Base-by-base conservation (phyloP, 2,797 vertebrate genomes). In the Amblyraja radiata region DNA sequence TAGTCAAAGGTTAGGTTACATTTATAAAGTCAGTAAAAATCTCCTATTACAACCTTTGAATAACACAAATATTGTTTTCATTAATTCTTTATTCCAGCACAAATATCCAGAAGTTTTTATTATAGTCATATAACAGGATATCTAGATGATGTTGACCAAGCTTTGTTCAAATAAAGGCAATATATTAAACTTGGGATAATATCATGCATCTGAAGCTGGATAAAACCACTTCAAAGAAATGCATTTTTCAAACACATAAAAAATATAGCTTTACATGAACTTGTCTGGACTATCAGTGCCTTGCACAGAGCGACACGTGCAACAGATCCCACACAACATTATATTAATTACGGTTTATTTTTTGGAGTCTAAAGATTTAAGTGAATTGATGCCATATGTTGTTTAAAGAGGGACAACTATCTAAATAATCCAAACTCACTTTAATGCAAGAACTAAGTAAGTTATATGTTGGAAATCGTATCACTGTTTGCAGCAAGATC, bases 361-460 rank as follows among this genome's bases (percentile, higher is more conserved):
- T 92, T 92, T 76, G 39, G 46, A 92, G 68, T 74, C 90, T 28
- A 58, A 21, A 74, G 58, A 39, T 76, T 63, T 74, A 54, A 76
- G 84, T 36, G 36, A 88, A 88, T 88, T 88, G 32, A 88, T 68
- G 84, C 63, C 84, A 88, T 65, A 92, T 92, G 90, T 73, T 76
- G 73, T 36, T 76, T 74, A 92, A 92, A 92, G 39, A 73, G 25
- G 36, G 71, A 76, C 46, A 39, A 76, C 23, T 58, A 76, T 74
- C 90, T 46, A 58, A 73, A 46, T 92, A 74, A 54, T n/a, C 28
- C 46, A 92, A 76, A 11, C 71, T 54, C 46, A 91, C 90, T 92
- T 92, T 28, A 92, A 92, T 76, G 71, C 73, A 74, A 76, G 54
- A 91, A 28, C 5, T 28, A 74, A 71, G 74, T 73, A 32, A 71